Evolutionary conservation across 2,888 invertebrate species (phyloP), one percentile per base, ranked within the genome.

Genomic region (Bugulina stolonifera): DNA sequence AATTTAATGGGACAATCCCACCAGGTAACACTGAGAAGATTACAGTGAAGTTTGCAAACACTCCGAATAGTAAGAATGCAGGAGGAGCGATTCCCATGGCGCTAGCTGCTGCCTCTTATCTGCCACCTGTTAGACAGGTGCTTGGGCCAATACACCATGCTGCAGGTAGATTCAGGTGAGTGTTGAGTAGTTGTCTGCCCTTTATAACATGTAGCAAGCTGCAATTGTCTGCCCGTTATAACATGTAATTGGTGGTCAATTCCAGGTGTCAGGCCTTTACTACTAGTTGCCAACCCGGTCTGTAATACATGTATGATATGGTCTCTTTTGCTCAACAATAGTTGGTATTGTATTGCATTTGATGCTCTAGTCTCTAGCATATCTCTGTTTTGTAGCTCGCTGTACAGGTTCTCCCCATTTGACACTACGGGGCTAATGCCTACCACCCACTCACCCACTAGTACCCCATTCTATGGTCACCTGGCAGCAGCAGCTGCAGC

Each of bases 141-240:
- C 81, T 85, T 72, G 86, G 93, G 79, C 93, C 91, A 71, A 93
- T 94, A 82, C 92, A 94, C 85, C 92, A 94, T 85, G 92, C 93
- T 72, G 78, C 81, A 29, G 79, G 82, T 72, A 77, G 84, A 76
- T 80, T 83, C 77, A 82, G 83, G 84, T 84, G 76, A 35, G 69
- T 69, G n/a, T n/a, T n/a, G n/a, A n/a, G n/a, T n/a, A n/a, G n/a
- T n/a, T n/a, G n/a, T n/a, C n/a, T n/a, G n/a, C n/a, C n/a, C n/a
- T n/a, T n/a, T n/a, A n/a, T n/a, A n/a, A n/a, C n/a, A n/a, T n/a
- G n/a, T n/a, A n/a, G n/a, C n/a, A n/a, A n/a, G n/a, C n/a, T n/a
- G n/a, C n/a, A n/a, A n/a, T n/a, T n/a, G n/a, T n/a, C n/a, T n/a
- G n/a, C n/a, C n/a, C n/a, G n/a, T n/a, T n/a, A n/a, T n/a, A n/a